Conservation (phyloP, 2,888 invertebrate genomes). For the Caradrina clavipalpis region DNA sequence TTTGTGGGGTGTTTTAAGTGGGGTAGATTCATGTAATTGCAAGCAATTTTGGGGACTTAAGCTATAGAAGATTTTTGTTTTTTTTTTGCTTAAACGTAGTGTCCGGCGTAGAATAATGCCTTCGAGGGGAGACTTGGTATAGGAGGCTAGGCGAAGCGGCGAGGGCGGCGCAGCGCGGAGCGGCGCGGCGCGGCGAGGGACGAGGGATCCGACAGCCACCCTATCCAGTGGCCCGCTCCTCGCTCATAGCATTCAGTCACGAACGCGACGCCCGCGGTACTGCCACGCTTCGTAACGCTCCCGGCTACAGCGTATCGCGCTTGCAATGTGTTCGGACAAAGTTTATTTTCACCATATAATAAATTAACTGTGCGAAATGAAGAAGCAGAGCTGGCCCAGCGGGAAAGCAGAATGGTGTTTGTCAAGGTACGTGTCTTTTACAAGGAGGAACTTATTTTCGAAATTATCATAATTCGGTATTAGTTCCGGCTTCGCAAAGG, state of each 20-base stretch:
- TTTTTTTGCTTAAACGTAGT: conserved; percentile 61
- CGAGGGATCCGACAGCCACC: conserved; percentile 67
- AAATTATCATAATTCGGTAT: conserved; percentile 59
- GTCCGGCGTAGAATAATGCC: conserved; percentile 66
- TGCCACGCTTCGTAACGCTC: conserved; percentile 55
- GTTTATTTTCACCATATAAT: conserved; percentile 74
- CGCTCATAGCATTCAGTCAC: conserved; percentile 70
- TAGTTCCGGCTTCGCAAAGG: conserved; percentile 56
- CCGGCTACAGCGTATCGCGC: conserved; percentile 62
- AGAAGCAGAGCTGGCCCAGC: conserved; percentile 61
- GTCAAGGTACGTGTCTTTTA: conserved; percentile 71
- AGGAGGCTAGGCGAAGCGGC: conserved; percentile 42
- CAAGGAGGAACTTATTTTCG: conserved; percentile 14
- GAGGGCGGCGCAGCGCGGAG: conserved; percentile 55
- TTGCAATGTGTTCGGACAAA: conserved; percentile 81
- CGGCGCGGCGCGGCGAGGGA: conserved; percentile 57
- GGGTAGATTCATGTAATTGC: conserved; percentile 42
- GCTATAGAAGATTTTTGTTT: conserved; percentile 57
- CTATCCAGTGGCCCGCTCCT: conserved; percentile 55
- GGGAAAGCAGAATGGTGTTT: conserved; percentile 55
- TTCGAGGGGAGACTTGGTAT: conserved; percentile 38
- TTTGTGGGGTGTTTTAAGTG: background rate
- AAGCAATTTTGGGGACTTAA: conserved; percentile 49
- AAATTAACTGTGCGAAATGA: conserved; percentile 74
- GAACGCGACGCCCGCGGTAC: conserved; percentile 65